A percentile compares a stretch with the other conserved stretches of the same genome.
Evolutionary conservation across 2,797 vertebrate genomes (phyloP).

Genomic region (Diplodus puntazzo): DNA sequence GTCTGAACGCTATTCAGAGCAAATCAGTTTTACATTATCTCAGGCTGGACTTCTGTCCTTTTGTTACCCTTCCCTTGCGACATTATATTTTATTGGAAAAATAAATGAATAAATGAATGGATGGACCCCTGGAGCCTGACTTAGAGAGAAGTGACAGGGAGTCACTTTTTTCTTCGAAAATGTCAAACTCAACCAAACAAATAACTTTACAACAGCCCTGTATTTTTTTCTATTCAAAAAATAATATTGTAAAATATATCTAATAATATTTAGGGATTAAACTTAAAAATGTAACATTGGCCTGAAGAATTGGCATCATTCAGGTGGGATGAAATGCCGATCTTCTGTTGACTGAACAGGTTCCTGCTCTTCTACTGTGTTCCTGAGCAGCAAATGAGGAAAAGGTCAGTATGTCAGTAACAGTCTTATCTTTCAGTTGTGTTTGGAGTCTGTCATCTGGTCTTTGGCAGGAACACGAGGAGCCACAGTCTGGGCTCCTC

Average conservation of each 20-base stretch:
- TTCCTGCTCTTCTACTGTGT: slow-evolving; percentile 1
- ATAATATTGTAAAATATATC: not conserved
- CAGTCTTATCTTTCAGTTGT: slow-evolving; percentile 41
- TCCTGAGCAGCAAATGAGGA: slow-evolving; percentile 23
- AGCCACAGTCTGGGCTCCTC: slow-evolving; percentile 32
- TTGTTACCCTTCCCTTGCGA: not conserved
- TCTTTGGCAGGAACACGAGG: slow-evolving; percentile 40
- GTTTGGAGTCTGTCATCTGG: slow-evolving; percentile 34
- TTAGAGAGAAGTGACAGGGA: not conserved
- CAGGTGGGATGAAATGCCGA: too few relatives aligned
- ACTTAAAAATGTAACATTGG: not conserved
- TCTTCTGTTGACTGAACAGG: not conserved
- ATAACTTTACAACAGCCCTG: not conserved
- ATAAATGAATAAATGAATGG: not conserved
- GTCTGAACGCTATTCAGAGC: too few relatives aligned
- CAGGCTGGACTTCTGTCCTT: not conserved
- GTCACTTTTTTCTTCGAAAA: not conserved
- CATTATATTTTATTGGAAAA: not conserved
- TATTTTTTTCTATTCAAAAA: not conserved
- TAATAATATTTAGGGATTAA: not conserved
- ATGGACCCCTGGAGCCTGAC: not conserved
- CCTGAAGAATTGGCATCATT: not conserved
- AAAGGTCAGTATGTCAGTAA: slow-evolving; percentile 25
- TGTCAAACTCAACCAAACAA: not conserved
- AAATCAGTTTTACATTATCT: not conserved